Evolutionary conservation across 2,113 vertebrate species (phyloP), one percentile per base, ranked within the genome.

Genomic region (Chionis minor): DNA sequence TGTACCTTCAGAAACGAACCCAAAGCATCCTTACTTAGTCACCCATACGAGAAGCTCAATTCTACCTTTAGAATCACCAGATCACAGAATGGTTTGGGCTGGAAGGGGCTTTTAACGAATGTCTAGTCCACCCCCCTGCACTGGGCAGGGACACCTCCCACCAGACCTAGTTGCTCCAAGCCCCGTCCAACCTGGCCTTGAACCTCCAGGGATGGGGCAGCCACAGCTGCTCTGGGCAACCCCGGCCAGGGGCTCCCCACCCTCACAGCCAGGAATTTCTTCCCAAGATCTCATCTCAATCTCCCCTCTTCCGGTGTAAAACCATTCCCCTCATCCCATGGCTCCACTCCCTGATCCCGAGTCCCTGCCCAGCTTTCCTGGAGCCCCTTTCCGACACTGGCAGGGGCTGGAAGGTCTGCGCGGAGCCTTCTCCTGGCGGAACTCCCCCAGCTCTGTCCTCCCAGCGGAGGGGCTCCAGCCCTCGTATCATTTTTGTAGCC

Each of bases 111-210:
- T 8, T 13, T 1, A 5, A 9, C 70, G 32, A 0, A 3, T 45
- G 12, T 0, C 17, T 1, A 47, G 33, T 15, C 6, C 33, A 8
- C 13, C 17, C 5, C 28, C n/a, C 28, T 32, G n/a, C 42, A 2
- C 0, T 2, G 7, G 0, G 66, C 67, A 58, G 20, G 66, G 66
- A 49, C 67, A 56, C 1, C 59, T 42, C 1, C 67, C 3, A 28
- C 33, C 0, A 20, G 5, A 5, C 0, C 62, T 40, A 62, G 78
- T 4, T 42, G 51, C 59, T 35, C 59, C 26, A 2, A 74, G 61
- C 16, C 87, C 32, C 8, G 0, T 35, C 58, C 61, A 59, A 4
- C 52, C 52, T 74, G 69, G 2, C 26, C 61, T 35, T 0, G 17
- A 1, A 35, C 1, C 6, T 4, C 69, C 78, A 66, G 69, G 69